Percentiles rank a stretch among this genome's conserved stretches.
Evolutionary conservation across 2,888 invertebrate species (phyloP).

Genomic region (Rhagium mordax): DNA sequence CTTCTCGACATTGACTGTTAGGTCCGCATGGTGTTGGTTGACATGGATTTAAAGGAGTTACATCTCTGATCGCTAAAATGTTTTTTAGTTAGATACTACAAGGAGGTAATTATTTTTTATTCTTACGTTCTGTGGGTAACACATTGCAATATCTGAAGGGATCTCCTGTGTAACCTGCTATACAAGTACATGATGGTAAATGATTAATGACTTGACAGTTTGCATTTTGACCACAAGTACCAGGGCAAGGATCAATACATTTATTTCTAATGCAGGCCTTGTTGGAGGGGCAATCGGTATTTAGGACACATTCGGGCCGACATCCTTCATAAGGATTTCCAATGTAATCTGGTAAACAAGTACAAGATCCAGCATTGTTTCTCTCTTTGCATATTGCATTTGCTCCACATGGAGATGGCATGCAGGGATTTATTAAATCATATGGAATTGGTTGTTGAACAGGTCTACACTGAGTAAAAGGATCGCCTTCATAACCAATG

Average conservation of each 20-base stretch:
- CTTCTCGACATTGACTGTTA: slow-evolving; percentile 78
- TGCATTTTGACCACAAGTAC: slow-evolving; percentile 83
- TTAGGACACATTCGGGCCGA: slow-evolving; percentile 82
- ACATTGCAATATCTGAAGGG: slow-evolving; percentile 59
- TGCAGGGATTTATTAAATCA: slow-evolving; percentile 71
- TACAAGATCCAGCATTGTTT: slow-evolving; percentile 77
- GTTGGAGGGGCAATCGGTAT: slow-evolving; percentile 81
- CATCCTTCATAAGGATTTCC: slow-evolving; percentile 86
- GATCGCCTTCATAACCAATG: slow-evolving; percentile 75
- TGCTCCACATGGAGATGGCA: slow-evolving; percentile 81
- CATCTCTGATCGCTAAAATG: slow-evolving; percentile 12
- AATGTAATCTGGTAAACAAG: slow-evolving; percentile 79
- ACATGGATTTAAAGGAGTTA: slow-evolving; percentile 75
- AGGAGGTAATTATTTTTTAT: not conserved
- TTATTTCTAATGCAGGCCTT: slow-evolving; percentile 82
- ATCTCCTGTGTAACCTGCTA: slow-evolving; percentile 61
- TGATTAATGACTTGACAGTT: slow-evolving; percentile 84
- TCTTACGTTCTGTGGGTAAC: slow-evolving; percentile 32
- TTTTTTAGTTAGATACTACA: not conserved
- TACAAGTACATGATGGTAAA: slow-evolving; percentile 79
- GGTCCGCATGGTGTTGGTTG: slow-evolving; percentile 84
- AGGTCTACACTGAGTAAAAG: slow-evolving; percentile 71
- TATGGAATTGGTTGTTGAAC: slow-evolving; percentile 63
- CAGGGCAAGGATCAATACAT: slow-evolving; percentile 86
- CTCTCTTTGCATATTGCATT: slow-evolving; percentile 73